Conservation (phyloP, 2,797 vertebrate species). For the Protosalanx chinensis region DNA sequence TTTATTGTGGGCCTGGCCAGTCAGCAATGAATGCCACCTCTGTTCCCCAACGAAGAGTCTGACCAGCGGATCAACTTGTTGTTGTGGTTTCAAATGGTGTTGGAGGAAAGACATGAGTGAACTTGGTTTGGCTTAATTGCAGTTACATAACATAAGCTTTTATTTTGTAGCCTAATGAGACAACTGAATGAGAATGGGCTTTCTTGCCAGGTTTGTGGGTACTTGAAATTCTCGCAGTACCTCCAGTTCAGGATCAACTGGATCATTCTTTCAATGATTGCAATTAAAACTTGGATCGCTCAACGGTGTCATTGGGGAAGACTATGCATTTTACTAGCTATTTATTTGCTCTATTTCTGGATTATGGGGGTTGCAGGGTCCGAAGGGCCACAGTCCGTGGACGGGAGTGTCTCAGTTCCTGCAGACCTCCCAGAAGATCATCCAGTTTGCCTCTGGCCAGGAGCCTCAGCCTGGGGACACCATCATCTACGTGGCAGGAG, state of each 20-base stretch:
- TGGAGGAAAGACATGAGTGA: constrained; percentile 31
- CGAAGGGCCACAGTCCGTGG: constrained; percentile 83
- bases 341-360: constrained; percentile 41
- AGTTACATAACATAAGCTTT: constrained; percentile 16
- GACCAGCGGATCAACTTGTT: constrained; percentile 37
- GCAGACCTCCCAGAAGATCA: constrained; percentile 97
- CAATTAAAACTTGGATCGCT: too few relatives aligned
- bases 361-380: constrained; percentile 63
- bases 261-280: background rate
- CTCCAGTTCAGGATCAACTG: constrained; percentile 15
- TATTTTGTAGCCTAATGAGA: constrained; percentile 10
- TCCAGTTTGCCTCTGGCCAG: constrained; percentile 97
- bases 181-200: constrained; percentile 31
- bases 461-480: constrained; percentile 90
- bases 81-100: constrained; percentile 31
- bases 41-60: constrained; percentile 42
- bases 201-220: constrained; percentile 36
- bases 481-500: constrained; percentile 95
- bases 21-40: constrained; percentile 49
- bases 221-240: constrained; percentile 12
- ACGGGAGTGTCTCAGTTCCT: constrained; percentile 90
- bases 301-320: too few relatives aligned
- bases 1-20: constrained; percentile 52
- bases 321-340: constrained; percentile 11
- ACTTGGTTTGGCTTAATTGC: constrained; percentile 19